Percentiles rank a stretch among this genome's conserved stretches.
Evolutionary conservation across 2,888 invertebrate genomes (phyloP).

Genomic region (Elysia crispata): DNA sequence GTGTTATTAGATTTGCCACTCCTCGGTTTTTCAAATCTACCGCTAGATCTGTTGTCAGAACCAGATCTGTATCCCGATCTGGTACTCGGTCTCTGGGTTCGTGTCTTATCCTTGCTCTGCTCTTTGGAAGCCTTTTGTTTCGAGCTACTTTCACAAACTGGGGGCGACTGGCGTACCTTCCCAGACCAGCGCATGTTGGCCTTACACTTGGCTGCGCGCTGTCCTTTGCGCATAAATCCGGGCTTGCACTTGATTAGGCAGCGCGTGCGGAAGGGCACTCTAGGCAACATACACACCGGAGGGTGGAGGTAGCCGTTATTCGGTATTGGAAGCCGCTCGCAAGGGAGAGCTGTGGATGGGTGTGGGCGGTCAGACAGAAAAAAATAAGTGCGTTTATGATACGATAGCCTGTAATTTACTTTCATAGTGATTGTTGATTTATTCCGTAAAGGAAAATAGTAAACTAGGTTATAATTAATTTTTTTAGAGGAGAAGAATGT

Average conservation of each 20-base stretch:
- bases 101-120: neutral
- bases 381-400: no score
- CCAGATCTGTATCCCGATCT: no score
- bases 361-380: no score
- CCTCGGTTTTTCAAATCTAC: no score
- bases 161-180: conserved; percentile 31
- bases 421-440: no score
- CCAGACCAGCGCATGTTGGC: conserved; percentile 49
- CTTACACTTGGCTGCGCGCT: conserved; percentile 47
- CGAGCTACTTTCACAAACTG: neutral
- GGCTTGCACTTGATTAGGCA: conserved; percentile 47
- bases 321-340: conserved; percentile 38
- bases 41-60: no score
- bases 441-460: no score
- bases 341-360: conserved; percentile 24
- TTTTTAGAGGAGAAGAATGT: no score
- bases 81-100: neutral
- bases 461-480: no score
- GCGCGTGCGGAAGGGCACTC: conserved; percentile 49
- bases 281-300: conserved; percentile 35
- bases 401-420: no score
- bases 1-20: no score
- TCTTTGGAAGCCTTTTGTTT: neutral
- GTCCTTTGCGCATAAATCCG: conserved; percentile 42
- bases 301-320: conserved; percentile 48